Conservation (phyloP, 2,113 vertebrate genomes). For the Tragelaphus strepsiceros region DNA sequence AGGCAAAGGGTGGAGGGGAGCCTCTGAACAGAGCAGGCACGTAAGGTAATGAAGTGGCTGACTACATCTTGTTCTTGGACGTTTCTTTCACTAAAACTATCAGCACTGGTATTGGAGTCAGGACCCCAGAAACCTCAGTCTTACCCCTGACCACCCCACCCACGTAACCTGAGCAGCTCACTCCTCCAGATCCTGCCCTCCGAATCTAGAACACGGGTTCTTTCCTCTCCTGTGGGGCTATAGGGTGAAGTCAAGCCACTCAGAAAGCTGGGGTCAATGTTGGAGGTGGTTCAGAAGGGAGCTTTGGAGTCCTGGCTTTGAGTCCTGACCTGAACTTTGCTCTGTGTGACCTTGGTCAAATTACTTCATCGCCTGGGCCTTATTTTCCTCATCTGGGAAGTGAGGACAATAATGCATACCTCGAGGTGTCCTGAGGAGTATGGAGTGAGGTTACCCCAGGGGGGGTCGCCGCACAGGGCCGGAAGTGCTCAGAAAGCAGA, state of each 20-base stretch:
- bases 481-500: background rate
- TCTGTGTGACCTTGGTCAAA: background rate
- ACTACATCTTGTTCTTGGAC: background rate
- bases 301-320: background rate
- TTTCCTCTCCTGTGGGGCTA: background rate
- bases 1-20: rapidly evolving
- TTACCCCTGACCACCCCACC: background rate
- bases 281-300: background rate
- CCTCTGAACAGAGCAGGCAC: rapidly evolving
- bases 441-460: background rate
- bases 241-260: background rate
- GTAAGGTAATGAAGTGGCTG: rapidly evolving
- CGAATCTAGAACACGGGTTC: background rate
- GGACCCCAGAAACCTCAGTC: background rate
- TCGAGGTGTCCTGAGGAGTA: background rate
- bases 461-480: background rate
- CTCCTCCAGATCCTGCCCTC: background rate
- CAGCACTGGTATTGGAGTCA: background rate
- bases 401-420: background rate
- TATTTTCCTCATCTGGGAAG: background rate
- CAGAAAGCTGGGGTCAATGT: background rate
- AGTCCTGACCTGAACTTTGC: background rate
- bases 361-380: background rate
- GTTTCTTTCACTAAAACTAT: background rate
- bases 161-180: background rate